phyloP scores from a whole-genome alignment of 2,113 vertebrate genomes.

The Scopus umbretta region DNA sequence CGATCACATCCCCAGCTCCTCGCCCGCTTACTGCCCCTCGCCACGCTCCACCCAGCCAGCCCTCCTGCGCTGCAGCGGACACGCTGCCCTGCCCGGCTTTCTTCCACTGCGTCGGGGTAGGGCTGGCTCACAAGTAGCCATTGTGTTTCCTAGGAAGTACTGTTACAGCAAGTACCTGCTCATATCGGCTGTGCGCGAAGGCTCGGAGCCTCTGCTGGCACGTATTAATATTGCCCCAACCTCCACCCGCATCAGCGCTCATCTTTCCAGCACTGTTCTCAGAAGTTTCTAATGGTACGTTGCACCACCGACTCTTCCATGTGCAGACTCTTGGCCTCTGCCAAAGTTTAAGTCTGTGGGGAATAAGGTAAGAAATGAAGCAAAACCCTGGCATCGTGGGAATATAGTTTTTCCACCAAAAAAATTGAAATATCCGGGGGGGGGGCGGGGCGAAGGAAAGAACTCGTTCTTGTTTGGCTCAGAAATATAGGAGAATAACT shows the following conservation, averaged over 20 bases:
- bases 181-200: neutral
- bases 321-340: neutral
- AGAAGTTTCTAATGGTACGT: neutral
- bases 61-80: neutral
- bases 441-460: neutral
- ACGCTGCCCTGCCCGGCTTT: neutral
- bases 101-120: neutral
- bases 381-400: neutral
- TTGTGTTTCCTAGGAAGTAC: slow-evolving; percentile 5
- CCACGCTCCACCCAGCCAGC: neutral
- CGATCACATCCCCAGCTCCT: neutral
- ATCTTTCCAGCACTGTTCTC: neutral
- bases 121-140: neutral
- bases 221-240: neutral
- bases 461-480: neutral
- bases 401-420: neutral
- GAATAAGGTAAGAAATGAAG: neutral
- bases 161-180: neutral
- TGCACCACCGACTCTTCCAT: neutral
- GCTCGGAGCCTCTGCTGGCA: neutral
- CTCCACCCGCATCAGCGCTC: neutral
- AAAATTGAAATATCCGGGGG: neutral
- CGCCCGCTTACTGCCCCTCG: neutral
- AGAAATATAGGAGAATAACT: neutral
- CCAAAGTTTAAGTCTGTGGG: neutral